Evolutionary conservation across 2,113 vertebrate genomes (phyloP), one percentile per base, ranked within the genome.

Genomic region (Callorhinus ursinus): DNA sequence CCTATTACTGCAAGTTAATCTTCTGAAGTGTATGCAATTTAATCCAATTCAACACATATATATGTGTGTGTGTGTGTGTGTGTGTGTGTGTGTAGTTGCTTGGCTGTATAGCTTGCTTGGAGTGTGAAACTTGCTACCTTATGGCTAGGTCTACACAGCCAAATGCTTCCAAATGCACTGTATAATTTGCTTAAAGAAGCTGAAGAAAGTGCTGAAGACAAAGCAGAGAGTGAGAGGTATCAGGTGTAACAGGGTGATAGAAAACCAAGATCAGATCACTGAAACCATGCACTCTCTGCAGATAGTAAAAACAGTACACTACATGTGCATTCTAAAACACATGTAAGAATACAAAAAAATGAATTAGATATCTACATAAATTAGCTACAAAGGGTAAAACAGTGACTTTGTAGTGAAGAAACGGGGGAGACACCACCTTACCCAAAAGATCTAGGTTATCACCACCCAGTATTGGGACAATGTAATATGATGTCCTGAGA

Each of bases 1-100:
- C n/a, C 88, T 95, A 90, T 77, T 79, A 88, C 83, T 42, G 33
- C 5, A 92, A 88, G 67, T 93, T 67, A 96, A 77, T 94, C 94
- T 94, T 74, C 71, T 65, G 81, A 82, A 76, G 61, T 94, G n/a
- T 59, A 28, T 55, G 76, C 24, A 11, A 77, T 71, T 55, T 59
- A 87, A 93, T 42, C 71, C 77, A 57, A 88, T 39, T 31, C 28
- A 7, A 90, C 82, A 80, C 76, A 79, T 13, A 59, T 5, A 55
- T 61, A 7, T 15, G 10, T 53, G 57, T 46, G 46, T 53, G 57
- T 46, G 72, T 18, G 57, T 46, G 46, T 15, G 10, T 53, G 57
- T 46, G n/a, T n/a, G n/a, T n/a, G n/a, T n/a, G 46, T 53, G 57
- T 46, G 72, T 18, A 21, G 31, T 51, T 69, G 31, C 69, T 36